A percentile compares a stretch with the other conserved stretches of the same genome.
phyloP scores from a whole-genome alignment of 2,113 vertebrate species.

The Oreochromis niloticus region DNA sequence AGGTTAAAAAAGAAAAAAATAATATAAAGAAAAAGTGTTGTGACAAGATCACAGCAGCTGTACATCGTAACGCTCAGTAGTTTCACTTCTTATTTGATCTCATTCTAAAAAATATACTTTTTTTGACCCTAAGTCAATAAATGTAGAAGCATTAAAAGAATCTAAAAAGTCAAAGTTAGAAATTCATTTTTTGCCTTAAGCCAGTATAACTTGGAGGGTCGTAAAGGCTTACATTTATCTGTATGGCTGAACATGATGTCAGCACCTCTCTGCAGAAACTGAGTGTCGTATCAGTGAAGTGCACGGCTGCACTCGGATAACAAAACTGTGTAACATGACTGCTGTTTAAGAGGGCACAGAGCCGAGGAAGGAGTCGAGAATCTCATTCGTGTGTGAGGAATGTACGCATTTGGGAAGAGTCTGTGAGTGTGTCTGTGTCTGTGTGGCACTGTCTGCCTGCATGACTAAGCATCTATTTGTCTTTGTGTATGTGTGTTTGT shows the following conservation, averaged over 20 bases:
- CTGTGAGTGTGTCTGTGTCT: conserved; percentile 49
- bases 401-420: conserved; percentile 55
- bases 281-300: neutral
- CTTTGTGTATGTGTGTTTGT: neutral
- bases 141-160: fast-evolving
- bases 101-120: neutral
- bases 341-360: conserved; percentile 28
- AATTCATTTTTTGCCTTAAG: neutral
- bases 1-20: too few relatives aligned
- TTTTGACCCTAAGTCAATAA: fast-evolving
- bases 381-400: conserved; percentile 62
- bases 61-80: neutral
- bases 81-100: neutral
- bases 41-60: neutral
- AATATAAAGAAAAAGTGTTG: too few relatives aligned
- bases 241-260: conserved; percentile 21
- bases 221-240: neutral
- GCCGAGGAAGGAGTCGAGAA: conserved; percentile 23
- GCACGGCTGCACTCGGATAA: neutral
- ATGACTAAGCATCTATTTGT: conserved; percentile 43
- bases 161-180: neutral
- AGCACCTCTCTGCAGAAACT: conserved; percentile 15
- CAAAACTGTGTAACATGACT: neutral
- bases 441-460: conserved; percentile 18
- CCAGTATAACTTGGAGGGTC: neutral